Percentiles rank a stretch among this genome's conserved stretches.
These are phyloP conservation scores for Drosophila monieri DNA, from an alignment of 2,888 invertebrate genomes.

Conservation along the genomic window DNA sequence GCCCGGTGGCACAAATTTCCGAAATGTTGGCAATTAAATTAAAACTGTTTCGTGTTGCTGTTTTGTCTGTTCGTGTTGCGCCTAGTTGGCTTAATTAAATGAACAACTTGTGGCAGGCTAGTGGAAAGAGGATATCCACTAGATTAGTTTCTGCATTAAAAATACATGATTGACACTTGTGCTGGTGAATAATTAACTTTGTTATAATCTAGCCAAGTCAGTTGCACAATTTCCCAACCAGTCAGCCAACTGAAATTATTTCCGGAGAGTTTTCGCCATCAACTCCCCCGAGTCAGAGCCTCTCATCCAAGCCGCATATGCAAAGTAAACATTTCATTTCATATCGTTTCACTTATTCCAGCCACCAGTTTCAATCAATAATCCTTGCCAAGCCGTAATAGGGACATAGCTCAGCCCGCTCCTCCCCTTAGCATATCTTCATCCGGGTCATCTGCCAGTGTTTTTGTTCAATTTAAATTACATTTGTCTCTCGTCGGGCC, in stretches of 20 bases:
- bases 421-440: not conserved
- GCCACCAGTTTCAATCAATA: conserved; percentile 51
- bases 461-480: conserved; percentile 62
- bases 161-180: conserved; percentile 32
- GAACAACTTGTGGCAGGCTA: conserved; percentile 1
- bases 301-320: not conserved
- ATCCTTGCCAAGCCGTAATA: conserved; percentile 18
- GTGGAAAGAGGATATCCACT: too few species aligned
- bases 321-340: conserved; percentile 10
- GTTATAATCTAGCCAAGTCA: not conserved
- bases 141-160: conserved; percentile 30
- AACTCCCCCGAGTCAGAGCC: not conserved
- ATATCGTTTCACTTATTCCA: conserved; percentile 8
- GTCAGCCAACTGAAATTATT: not conserved
- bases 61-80: conserved; percentile 6
- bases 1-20: not conserved
- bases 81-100: conserved; percentile 30
- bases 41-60: conserved; percentile 16
- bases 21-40: conserved; percentile 8
- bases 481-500: conserved; percentile 37
- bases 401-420: not conserved
- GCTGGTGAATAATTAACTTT: conserved; percentile 7
- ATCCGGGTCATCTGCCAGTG: conserved; percentile 7
- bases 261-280: not conserved
- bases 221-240: not conserved